Conservation (phyloP, 2,797 vertebrate species). For the Onychomys arenicola region DNA sequence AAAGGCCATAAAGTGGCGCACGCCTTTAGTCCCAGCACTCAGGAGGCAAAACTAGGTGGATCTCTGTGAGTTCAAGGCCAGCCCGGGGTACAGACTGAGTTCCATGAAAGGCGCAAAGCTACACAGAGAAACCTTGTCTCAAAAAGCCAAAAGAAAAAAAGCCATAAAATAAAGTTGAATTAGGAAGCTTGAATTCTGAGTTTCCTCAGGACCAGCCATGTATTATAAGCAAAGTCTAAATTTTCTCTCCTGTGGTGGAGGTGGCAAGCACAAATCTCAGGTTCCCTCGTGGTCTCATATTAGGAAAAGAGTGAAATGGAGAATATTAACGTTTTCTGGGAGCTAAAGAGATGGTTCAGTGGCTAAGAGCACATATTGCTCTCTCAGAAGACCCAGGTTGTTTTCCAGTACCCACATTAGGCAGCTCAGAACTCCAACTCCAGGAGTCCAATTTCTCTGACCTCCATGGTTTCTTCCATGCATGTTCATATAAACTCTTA, state of each 20-base stretch:
- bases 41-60: too few relatives aligned
- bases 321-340: not conserved
- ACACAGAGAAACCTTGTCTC: too few relatives aligned
- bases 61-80: too few relatives aligned
- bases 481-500: not conserved
- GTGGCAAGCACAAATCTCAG: not conserved
- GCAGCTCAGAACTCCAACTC: not conserved
- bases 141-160: too few relatives aligned
- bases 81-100: too few relatives aligned
- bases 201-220: not conserved
- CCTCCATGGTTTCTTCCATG: too few relatives aligned
- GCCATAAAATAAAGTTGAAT: not conserved
- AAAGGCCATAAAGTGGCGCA: slow-evolving; percentile 21
- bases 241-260: not conserved
- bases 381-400: not conserved
- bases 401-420: not conserved
- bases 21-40: too few relatives aligned
- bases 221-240: not conserved
- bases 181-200: not conserved
- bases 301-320: not conserved
- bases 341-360: not conserved
- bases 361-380: not conserved
- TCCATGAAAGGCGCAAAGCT: too few relatives aligned
- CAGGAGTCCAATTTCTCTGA: too few relatives aligned
- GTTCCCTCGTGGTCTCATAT: not conserved